These are phyloP conservation scores for Dryocosmus kuriphilus DNA, from an alignment of 2,888 invertebrate species.

Conservation along the genomic window DNA sequence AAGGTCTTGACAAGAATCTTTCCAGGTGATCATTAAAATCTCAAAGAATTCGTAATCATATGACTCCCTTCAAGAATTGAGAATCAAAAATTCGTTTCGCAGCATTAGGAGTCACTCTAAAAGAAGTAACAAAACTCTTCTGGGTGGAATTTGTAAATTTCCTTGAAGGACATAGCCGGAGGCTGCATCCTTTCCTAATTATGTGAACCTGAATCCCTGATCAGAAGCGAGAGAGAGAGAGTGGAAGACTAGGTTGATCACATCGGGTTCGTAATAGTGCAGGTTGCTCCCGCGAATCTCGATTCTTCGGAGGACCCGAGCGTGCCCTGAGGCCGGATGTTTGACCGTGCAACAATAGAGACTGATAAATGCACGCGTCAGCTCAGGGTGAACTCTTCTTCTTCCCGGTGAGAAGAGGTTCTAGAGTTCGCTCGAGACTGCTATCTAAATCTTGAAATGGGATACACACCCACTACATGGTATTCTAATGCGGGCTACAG, in stretches of 20 bases:
- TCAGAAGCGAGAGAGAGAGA: background rate
- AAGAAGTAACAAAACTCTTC: conserved; percentile 8
- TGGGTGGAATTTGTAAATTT: conserved; percentile 20
- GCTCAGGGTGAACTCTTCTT: conserved; percentile 30
- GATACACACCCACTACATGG: conserved; percentile 67
- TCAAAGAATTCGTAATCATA: no score
- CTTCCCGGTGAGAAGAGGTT: conserved; percentile 54
- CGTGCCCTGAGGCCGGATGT: conserved; percentile 70
- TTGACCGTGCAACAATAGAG: conserved; percentile 71
- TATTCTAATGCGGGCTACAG: conserved; percentile 71
- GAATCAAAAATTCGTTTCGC: conserved; percentile 1
- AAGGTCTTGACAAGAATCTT: no score
- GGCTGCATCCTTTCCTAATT: background rate
- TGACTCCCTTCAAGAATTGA: background rate
- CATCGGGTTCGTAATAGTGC: conserved; percentile 6
- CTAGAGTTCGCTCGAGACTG: conserved; percentile 57
- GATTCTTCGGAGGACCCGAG: conserved; percentile 59
- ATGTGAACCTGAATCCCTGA: background rate
- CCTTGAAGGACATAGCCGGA: conserved; percentile 6
- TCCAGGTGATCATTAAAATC: no score
- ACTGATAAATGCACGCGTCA: conserved; percentile 74
- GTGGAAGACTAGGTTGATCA: background rate
- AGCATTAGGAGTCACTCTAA: background rate
- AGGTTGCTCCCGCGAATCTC: conserved; percentile 65
- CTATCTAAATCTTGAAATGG: conserved; percentile 76